Evolutionary conservation across 2,888 invertebrate species (phyloP).

Genomic region (Sphaerophoria rueppellii): DNA sequence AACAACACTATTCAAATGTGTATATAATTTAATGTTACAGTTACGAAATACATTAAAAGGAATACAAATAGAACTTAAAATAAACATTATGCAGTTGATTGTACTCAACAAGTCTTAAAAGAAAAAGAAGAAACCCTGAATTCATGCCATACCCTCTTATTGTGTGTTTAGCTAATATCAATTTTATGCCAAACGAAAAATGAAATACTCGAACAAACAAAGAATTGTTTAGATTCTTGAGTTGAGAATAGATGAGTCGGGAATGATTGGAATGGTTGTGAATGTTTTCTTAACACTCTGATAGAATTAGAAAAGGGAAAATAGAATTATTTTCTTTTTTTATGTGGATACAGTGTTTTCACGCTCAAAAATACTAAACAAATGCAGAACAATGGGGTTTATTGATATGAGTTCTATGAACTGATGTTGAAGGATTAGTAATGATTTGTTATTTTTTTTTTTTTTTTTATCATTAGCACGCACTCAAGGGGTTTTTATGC

Average conservation of each 20-base stretch:
- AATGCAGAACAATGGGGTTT: no score
- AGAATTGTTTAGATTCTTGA: conserved; percentile 47
- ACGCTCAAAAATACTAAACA: no score
- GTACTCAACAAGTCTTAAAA: neutral
- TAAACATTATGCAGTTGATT: conserved; percentile 4
- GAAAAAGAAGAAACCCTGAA: neutral
- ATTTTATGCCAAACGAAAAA: neutral
- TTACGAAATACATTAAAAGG: conserved; percentile 4
- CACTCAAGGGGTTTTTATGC: no score
- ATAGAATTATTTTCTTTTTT: no score
- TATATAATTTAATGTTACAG: conserved; percentile 1
- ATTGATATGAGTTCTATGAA: no score
- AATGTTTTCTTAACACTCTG: conserved; percentile 7
- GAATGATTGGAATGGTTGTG: neutral
- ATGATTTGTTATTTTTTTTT: no score
- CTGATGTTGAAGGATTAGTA: no score
- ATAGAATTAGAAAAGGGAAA: no score
- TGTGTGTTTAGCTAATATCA: conserved; percentile 8
- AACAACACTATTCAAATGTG: neutral
- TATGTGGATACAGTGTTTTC: no score
- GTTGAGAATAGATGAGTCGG: neutral
- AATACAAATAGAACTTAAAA: conserved; percentile 22
- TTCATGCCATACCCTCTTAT: neutral
- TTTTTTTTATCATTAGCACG: no score
- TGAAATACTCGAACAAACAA: neutral